Percentiles rank a stretch among this genome's conserved stretches.
phyloP scores from a whole-genome alignment of 2,113 vertebrate species.

The Okapia johnstoni region DNA sequence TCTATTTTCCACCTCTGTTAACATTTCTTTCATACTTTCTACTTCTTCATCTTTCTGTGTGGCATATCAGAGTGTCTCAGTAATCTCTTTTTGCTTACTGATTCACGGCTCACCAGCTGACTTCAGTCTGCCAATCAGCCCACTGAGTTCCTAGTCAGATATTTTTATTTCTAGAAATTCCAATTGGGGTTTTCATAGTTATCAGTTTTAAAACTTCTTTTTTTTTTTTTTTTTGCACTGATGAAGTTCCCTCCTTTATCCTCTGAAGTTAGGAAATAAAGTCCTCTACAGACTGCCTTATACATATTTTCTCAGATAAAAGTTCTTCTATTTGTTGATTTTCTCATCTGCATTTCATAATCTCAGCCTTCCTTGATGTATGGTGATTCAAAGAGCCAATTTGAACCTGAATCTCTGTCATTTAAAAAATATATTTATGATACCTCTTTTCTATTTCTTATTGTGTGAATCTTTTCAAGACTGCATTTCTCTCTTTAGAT shows the following conservation, averaged over 20 bases:
- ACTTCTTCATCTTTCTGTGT: neutral
- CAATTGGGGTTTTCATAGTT: neutral
- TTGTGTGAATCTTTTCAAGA: neutral
- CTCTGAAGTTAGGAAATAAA: slow-evolving; percentile 8
- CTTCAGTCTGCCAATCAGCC: neutral
- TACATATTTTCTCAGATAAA: neutral
- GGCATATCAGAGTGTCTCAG: neutral
- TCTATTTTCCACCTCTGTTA: neutral
- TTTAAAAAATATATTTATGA: neutral
- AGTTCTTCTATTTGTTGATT: neutral
- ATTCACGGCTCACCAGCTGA: neutral
- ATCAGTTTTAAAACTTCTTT: neutral
- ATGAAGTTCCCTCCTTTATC: neutral
- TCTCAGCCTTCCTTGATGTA: neutral
- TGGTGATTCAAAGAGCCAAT: neutral
- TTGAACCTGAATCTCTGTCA: neutral
- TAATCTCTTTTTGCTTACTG: neutral
- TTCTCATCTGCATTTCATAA: neutral
- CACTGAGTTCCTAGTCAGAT: neutral
- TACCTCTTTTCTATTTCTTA: neutral
- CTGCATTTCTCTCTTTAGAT: neutral
- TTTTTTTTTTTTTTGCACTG: neutral
- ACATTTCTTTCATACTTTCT: neutral
- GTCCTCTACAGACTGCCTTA: neutral
- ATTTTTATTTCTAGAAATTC: slow-evolving; percentile 29